phyloP scores from a whole-genome alignment of 1,140 invertebrate species.

The Micrasema longulum region DNA sequence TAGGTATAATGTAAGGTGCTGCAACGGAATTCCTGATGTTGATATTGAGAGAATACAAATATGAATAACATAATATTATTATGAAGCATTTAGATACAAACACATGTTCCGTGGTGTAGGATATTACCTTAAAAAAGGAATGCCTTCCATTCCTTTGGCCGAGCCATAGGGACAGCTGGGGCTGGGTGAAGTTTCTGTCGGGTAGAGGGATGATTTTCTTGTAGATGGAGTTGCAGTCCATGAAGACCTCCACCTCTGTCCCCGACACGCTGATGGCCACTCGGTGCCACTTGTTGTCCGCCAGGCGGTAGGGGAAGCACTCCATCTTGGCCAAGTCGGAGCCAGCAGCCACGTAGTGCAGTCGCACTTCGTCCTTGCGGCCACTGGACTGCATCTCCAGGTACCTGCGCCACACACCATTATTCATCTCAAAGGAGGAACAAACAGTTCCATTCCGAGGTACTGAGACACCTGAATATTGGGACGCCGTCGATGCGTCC shows the following conservation, averaged over 20 bases:
- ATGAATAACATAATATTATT: no score
- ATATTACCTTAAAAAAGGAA: constrained; percentile 87
- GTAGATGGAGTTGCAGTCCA: constrained; percentile 89
- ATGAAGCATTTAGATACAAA: no score
- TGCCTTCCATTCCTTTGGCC: constrained; percentile 88
- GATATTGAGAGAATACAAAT: no score
- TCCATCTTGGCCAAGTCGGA: constrained; percentile 78
- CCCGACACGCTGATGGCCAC: constrained; percentile 86
- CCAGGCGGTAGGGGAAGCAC: constrained; percentile 87
- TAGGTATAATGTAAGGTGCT: no score
- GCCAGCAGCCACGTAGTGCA: constrained; percentile 77
- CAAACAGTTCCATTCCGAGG: constrained; percentile 47
- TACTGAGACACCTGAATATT: constrained; percentile 49
- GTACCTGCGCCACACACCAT: constrained; percentile 72
- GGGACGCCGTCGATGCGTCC: constrained; percentile 6
- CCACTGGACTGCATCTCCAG: constrained; percentile 92
- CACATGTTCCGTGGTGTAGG: no score
- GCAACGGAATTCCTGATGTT: no score
- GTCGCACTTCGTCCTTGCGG: constrained; percentile 84
- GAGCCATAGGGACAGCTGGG: constrained; percentile 83
- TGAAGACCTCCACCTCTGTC: constrained; percentile 82
- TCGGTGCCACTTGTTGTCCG: constrained; percentile 88
- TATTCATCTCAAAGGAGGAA: constrained; percentile 40
- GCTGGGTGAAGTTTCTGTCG: constrained; percentile 79
- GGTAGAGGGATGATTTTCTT: constrained; percentile 74